Evolutionary conservation across 2,797 vertebrate genomes (phyloP).

Genomic region (Chiloscyllium punctatum): DNA sequence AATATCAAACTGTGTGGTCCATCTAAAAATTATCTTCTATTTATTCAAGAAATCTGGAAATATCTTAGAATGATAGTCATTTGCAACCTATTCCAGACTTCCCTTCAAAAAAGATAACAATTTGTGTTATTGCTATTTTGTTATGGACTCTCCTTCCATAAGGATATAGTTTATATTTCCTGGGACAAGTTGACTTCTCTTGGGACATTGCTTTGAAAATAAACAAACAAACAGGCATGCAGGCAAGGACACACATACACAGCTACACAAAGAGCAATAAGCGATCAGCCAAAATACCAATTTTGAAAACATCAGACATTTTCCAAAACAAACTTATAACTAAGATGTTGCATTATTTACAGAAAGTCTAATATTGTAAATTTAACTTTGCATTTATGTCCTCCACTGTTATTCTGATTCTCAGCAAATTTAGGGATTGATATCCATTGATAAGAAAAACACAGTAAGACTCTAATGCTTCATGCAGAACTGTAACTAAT

Average conservation of each 20-base stretch:
- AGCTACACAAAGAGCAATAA: background rate
- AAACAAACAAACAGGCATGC: slow-evolving; percentile 25
- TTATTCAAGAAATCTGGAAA: slow-evolving; percentile 24
- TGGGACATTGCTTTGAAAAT: slow-evolving; percentile 20
- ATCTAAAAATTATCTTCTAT: background rate
- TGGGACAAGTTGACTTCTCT: slow-evolving; percentile 20
- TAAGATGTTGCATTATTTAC: background rate
- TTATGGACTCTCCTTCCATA: background rate
- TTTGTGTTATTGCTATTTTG: slow-evolving; percentile 28
- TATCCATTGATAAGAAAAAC: background rate
- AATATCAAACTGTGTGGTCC: slow-evolving; percentile 24
- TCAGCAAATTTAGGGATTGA: background rate
- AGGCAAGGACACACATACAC: slow-evolving; percentile 28
- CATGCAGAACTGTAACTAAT: background rate
- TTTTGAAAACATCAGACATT: background rate
- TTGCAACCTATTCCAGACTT: background rate
- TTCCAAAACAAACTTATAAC: background rate
- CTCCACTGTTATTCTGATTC: background rate
- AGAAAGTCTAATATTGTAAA: background rate
- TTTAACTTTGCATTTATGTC: background rate
- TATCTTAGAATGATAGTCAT: slow-evolving; percentile 27
- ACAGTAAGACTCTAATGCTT: background rate
- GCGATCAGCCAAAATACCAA: background rate
- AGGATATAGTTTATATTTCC: background rate
- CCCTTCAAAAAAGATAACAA: slow-evolving; percentile 28